Evolutionary conservation across 2,797 vertebrate species (phyloP), one percentile per base, ranked within the genome.

Genomic region (Gastrophryne carolinensis): DNA sequence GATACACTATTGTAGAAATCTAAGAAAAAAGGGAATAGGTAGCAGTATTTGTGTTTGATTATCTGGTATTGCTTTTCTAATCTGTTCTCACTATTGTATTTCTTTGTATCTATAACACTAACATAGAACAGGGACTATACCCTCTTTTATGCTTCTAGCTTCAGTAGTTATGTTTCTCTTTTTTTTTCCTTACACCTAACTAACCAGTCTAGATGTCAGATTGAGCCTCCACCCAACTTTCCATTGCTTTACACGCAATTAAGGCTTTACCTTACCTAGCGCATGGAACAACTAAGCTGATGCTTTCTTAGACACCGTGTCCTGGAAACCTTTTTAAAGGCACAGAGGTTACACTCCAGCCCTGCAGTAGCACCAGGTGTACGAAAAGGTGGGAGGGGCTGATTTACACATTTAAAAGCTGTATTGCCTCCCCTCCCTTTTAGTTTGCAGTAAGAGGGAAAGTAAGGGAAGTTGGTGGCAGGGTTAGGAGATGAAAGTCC

Each of bases 291-390:
- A 21, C 12, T 53, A 1, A 52, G 52, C 49, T 32, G 47, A 73
- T 10, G 30, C 12, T 37, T 6, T 50, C 5, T 47, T 19, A 12
- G 7, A 60, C 27, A 3, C 70, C 32, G 64, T 23, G 26, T 73
- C 71, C 60, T 64, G 60, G 71, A 73, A 73, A 64, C 15, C 26
- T 32, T 47, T 47, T 5, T 15, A n/a, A 8, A 23, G 39, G n/a
- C 27, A 68, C 34, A 68, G 23, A 29, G n/a, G n/a, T n/a, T n/a
- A n/a, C n/a, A n/a, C n/a, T n/a, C 10, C 3, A 19, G 32, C 4
- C 65, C 50, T 68, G 23, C 65, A 54, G 13, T 68, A 37, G 23
- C 37, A 26, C 10, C 24, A 67, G n/a, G 1, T 1, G 49, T 17
- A 39, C 13, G 1, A 19, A 5, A 9, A 10, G 35, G 50, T 11